Conservation (phyloP, 2,888 invertebrate species). For the Drosophila cyrtoloma region DNA sequence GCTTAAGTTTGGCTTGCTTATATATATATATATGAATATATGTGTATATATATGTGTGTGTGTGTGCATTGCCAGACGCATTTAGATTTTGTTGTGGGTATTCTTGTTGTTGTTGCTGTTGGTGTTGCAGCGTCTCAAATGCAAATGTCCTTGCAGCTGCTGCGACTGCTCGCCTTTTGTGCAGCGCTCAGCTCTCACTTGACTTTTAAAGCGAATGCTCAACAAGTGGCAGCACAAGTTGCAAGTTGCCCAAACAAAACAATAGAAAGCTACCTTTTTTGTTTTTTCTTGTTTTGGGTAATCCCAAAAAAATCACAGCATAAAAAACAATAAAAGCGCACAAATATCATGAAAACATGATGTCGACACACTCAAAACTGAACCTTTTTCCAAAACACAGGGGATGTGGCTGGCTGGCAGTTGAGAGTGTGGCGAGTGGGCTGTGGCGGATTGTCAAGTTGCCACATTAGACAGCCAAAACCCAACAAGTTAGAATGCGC, state of each 20-base stretch:
- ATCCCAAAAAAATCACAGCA: slow-evolving; percentile 58
- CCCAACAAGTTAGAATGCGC: neutral
- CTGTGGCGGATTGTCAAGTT: slow-evolving; percentile 15
- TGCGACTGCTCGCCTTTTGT: slow-evolving; percentile 32
- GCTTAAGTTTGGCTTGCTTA: slow-evolving; percentile 35
- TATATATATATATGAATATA: slow-evolving; percentile 7
- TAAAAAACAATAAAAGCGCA: slow-evolving; percentile 77
- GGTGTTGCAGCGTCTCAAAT: slow-evolving; percentile 47
- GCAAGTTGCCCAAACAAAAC: slow-evolving; percentile 17
- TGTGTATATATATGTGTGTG: neutral
- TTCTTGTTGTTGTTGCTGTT: slow-evolving; percentile 12
- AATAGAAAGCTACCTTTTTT: slow-evolving; percentile 24
- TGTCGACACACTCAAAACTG: slow-evolving; percentile 74
- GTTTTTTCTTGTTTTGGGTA: slow-evolving; percentile 7
- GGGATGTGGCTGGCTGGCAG: slow-evolving; percentile 6
- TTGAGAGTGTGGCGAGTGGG: slow-evolving; percentile 7
- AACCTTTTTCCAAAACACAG: slow-evolving; percentile 59
- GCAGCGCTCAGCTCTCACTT: slow-evolving; percentile 63
- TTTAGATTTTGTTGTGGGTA: slow-evolving; percentile 14
- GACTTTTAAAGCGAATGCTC: slow-evolving; percentile 66
- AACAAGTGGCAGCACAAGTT: slow-evolving; percentile 61
- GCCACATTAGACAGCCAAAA: slow-evolving; percentile 65
- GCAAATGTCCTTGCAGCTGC: slow-evolving; percentile 62
- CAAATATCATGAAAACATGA: slow-evolving; percentile 71
- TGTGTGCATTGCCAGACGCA: slow-evolving; percentile 27